phyloP scores from a whole-genome alignment of 2,113 vertebrate genomes.

The Caranx ignobilis region DNA sequence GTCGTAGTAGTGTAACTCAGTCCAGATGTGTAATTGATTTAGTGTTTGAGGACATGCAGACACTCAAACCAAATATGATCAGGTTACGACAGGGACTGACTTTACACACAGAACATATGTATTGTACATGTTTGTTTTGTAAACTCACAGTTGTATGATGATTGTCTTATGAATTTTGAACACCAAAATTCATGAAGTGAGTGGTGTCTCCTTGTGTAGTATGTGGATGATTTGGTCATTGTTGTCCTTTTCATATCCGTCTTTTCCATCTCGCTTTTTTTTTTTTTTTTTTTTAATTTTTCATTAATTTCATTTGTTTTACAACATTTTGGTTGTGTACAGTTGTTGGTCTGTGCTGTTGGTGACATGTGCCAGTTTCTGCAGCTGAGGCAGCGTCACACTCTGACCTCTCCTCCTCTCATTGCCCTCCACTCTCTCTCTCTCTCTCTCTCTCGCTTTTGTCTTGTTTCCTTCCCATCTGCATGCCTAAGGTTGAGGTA shows the following conservation, averaged over 20 bases:
- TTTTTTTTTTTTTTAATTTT: too few species aligned
- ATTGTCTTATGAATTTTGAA: slow-evolving; percentile 1
- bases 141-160: not conserved
- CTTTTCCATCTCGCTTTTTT: slow-evolving; percentile 3
- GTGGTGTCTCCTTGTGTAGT: slow-evolving; percentile 34
- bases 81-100: not conserved
- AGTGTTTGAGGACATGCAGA: not conserved
- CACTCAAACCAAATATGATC: not conserved
- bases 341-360: slow-evolving; percentile 9
- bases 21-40: not conserved
- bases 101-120: not conserved
- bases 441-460: slow-evolving; percentile 70
- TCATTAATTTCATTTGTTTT: not conserved
- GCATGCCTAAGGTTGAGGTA: slow-evolving; percentile 86
- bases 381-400: slow-evolving; percentile 14
- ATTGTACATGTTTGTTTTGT: not conserved
- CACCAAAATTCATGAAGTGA: not conserved
- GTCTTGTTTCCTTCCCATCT: slow-evolving; percentile 64
- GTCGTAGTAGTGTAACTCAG: not conserved
- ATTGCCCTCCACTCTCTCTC: slow-evolving; percentile 70
- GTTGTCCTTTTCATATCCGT: not conserved
- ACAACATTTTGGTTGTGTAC: not conserved
- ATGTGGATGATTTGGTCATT: not conserved
- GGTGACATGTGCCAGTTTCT: slow-evolving; percentile 19
- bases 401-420: slow-evolving; percentile 59